Percentiles rank a stretch among this genome's conserved stretches.
Conservation (phyloP, 2,113 vertebrate species). For the Dicentrarchus labrax region DNA sequence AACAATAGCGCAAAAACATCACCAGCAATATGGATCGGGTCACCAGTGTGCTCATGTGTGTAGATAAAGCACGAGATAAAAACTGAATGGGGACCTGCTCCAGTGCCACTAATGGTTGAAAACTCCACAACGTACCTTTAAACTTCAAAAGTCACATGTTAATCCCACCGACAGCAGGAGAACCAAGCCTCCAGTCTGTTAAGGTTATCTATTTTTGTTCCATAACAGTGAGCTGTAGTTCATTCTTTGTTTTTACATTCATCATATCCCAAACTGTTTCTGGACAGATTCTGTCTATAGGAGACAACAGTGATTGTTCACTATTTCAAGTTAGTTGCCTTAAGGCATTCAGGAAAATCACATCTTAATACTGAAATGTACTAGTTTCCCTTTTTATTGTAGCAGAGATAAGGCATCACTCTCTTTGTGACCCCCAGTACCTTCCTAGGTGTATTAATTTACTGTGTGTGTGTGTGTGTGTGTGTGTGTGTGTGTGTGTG, state of each 20-base stretch:
- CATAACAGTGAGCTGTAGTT: neutral
- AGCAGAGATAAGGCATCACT: constrained; percentile 70
- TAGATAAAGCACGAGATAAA: neutral
- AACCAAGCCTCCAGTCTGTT: constrained; percentile 17
- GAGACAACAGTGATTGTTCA: constrained; percentile 35
- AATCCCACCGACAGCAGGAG: constrained; percentile 2
- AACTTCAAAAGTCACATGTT: neutral
- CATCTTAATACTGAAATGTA: constrained; percentile 48
- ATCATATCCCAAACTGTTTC: constrained; percentile 12
- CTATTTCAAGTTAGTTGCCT: constrained; percentile 54
- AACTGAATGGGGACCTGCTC: neutral
- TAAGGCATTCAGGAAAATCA: constrained; percentile 54
- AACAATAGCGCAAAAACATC: neutral
- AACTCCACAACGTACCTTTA: constrained; percentile 46
- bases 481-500: constrained; percentile 20
- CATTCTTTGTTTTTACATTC: constrained; percentile 56
- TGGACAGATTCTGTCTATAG: constrained; percentile 38
- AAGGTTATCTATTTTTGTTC: neutral
- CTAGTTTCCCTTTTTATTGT: constrained; percentile 48
- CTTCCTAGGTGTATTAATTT: constrained; percentile 23
- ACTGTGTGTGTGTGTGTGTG: constrained; percentile 35
- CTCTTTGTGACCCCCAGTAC: constrained; percentile 57
- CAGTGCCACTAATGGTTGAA: neutral
- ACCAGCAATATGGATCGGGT: neutral
- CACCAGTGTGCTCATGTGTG: neutral